Evolutionary conservation across 2,113 vertebrate genomes (phyloP).

Genomic region (Neolamprologus toae): DNA sequence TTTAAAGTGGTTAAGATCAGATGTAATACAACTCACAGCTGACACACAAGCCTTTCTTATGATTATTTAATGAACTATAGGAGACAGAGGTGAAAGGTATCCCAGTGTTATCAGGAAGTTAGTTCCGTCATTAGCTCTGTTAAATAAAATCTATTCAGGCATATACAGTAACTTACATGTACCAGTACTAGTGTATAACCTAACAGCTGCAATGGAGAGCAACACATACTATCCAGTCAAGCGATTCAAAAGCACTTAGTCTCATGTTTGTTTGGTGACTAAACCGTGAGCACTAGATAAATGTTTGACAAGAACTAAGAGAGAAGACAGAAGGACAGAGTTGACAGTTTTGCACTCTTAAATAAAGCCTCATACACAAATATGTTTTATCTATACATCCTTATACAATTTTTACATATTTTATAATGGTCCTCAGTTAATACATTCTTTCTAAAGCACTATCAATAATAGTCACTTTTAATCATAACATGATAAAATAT

Average conservation of each 20-base stretch:
- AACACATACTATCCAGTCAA: background rate
- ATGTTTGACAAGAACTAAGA: background rate
- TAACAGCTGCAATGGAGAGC: background rate
- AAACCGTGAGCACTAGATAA: background rate
- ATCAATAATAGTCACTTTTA: conserved; percentile 43
- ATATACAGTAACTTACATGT: background rate
- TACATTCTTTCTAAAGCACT: conserved; percentile 55
- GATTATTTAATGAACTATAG: background rate
- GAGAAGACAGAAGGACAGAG: conserved; percentile 11
- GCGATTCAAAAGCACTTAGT: conserved; percentile 12
- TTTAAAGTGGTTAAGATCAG: background rate
- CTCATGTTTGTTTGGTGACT: background rate
- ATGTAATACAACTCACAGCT: background rate
- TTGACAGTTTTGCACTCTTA: conserved; percentile 29
- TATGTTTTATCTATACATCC: conserved; percentile 28
- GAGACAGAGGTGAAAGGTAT: background rate
- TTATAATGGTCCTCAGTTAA: conserved; percentile 27
- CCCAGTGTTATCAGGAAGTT: conserved; percentile 45
- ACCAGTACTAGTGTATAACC: background rate
- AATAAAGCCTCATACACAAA: conserved; percentile 49
- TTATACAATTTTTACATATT: conserved; percentile 33
- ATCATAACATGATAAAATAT: conserved; percentile 41
- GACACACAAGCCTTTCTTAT: background rate
- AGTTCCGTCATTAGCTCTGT: conserved; percentile 46
- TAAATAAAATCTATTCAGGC: background rate